Evolutionary conservation across 2,113 vertebrate species (phyloP), one percentile per base, ranked within the genome.

Genomic region (Cottus gobio): DNA sequence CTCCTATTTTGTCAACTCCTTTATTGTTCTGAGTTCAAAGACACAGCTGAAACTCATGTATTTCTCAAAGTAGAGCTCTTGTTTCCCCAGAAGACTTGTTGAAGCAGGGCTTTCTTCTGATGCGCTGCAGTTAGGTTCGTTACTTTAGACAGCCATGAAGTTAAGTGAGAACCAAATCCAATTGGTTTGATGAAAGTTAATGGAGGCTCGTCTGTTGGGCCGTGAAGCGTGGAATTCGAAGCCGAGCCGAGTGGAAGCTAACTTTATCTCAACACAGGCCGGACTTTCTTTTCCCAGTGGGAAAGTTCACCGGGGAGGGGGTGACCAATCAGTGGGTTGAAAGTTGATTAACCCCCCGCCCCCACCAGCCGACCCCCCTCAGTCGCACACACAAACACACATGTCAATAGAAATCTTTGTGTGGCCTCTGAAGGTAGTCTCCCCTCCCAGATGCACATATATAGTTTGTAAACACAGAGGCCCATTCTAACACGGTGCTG

Each of bases 311-410:
- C 10, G 52, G 75, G 22, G 74, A 52, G 60, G 50, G 77, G 20
- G 71, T 91, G 91, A 90, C 85, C 75, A 84, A 82, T 85, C n/a
- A 30, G 28, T 64, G 37, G 62, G 71, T 79, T 65, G 63, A 82
- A 84, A 87, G 89, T 88, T 89, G 68, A 92, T 92, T 81, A 82
- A 85, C 75, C 71, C 79, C 76, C n/a, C 12, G 11, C 15, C 61
- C 69, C 81, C 76, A 81, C 65, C 77, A 63, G 63, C 71, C 22
- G 1, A 64, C 46, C 71, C 24, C 31, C 66, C 42, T 70, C 60
- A 31, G 20, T 68, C 71, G 57, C 61, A 60, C 77, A 39, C 48
- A 63, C 75, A 48, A 39, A 63, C 78, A 48, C 48, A 70, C 42
- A 75, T 65, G 69, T 76, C 50, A 73, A 36, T 54, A 7, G 65